A percentile compares a stretch with the other conserved stretches of the same genome.
phyloP scores from a whole-genome alignment of 1,140 invertebrate species.

The Zophobas morio region DNA sequence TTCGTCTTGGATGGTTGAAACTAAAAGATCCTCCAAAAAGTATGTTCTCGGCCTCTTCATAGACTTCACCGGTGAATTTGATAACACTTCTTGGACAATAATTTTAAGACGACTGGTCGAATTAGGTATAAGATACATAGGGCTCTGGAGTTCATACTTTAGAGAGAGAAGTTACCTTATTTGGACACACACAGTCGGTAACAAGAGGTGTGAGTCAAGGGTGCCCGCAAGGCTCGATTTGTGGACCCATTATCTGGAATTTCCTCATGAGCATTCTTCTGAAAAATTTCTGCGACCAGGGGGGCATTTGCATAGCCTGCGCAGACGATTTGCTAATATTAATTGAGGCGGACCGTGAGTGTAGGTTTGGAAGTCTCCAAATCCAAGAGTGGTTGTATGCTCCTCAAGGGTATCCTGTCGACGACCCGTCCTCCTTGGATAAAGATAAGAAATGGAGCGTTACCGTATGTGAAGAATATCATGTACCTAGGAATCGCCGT shows the following conservation, averaged over 20 bases:
- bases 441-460: no score
- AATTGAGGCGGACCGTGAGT: conserved; percentile 45
- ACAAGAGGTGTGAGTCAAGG: conserved; percentile 17
- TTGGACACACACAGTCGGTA: conserved; percentile 1
- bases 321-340: conserved; percentile 11
- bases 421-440: no score
- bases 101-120: conserved; percentile 51
- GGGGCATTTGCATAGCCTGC: background rate
- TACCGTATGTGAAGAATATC: no score
- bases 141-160: conserved; percentile 18
- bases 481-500: no score
- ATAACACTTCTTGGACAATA: conserved; percentile 66
- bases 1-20: conserved; percentile 56
- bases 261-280: conserved; percentile 41
- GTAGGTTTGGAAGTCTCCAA: conserved; percentile 30
- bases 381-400: conserved; percentile 27
- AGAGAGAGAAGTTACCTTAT: background rate
- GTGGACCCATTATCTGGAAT: conserved; percentile 55
- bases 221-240: conserved; percentile 57
- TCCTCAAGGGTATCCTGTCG: background rate
- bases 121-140: background rate
- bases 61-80: conserved; percentile 68
- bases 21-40: conserved; percentile 35
- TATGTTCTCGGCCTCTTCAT: conserved; percentile 65
- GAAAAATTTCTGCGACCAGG: background rate